Evolutionary conservation across 2,113 vertebrate genomes (phyloP).

Genomic region (Promerops cafer): DNA sequence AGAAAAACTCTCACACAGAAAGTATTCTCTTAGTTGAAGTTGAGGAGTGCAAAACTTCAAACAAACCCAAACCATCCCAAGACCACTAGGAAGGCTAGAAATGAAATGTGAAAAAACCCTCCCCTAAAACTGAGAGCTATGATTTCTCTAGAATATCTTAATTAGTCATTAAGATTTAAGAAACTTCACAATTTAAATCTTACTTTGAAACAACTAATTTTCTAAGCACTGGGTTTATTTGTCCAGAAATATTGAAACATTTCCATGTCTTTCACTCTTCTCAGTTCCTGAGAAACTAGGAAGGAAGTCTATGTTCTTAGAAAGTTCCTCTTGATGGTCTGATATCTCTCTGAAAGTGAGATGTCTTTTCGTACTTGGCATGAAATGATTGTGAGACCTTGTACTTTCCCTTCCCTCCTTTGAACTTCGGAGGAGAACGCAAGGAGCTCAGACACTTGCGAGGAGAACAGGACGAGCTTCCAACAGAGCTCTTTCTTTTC

Average conservation of each 20-base stretch:
- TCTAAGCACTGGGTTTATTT: not conserved
- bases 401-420: constrained; percentile 36
- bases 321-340: constrained; percentile 23
- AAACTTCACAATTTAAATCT: not conserved
- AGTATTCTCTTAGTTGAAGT: not conserved
- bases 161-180: not conserved
- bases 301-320: not conserved
- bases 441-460: not conserved
- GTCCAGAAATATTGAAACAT: not conserved
- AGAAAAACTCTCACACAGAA: not conserved
- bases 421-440: not conserved
- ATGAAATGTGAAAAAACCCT: not conserved
- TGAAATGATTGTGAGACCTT: constrained; percentile 14
- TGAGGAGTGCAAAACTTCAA: not conserved
- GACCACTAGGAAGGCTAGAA: not conserved
- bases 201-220: not conserved
- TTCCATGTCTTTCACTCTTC: not conserved
- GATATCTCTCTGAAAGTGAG: not conserved
- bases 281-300: not conserved
- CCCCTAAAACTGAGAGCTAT: not conserved
- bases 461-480: not conserved
- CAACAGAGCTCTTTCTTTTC: not conserved
- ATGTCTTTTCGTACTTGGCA: not conserved
- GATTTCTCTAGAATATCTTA: not conserved
- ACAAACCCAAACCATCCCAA: not conserved